Evolutionary conservation across 1,140 invertebrate species (phyloP).

Genomic region (Papilio polytes): DNA sequence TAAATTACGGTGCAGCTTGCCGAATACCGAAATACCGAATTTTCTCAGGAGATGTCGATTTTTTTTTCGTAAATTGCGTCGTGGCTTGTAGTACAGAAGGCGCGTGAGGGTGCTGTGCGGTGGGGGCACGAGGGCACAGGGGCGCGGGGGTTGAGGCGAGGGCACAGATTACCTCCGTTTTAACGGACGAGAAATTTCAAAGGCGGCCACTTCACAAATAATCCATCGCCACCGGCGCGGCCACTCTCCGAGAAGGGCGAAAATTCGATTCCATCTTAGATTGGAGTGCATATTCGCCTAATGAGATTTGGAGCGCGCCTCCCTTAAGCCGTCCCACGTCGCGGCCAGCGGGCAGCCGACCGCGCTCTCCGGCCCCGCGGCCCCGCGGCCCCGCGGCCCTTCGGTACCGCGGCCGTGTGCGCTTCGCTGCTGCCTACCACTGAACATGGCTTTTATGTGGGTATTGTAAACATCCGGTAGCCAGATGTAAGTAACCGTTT

Average conservation of each 20-base stretch:
- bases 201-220: conserved; percentile 81
- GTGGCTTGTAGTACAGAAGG: conserved; percentile 71
- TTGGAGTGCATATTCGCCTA: conserved; percentile 79
- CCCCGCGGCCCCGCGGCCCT: too few species aligned
- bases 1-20: conserved; percentile 76
- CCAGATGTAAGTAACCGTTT: too few species aligned
- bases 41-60: conserved; percentile 72
- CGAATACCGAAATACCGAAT: too few species aligned
- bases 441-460: background rate
- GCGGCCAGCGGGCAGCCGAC: conserved; percentile 28
- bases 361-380: background rate
- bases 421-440: background rate
- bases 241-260: conserved; percentile 58
- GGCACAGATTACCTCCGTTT: conserved; percentile 79
- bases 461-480: background rate
- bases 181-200: conserved; percentile 82
- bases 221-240: conserved; percentile 77
- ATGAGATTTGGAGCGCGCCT: conserved; percentile 60
- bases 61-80: conserved; percentile 68
- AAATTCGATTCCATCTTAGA: conserved; percentile 77
- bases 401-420: background rate
- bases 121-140: conserved; percentile 50
- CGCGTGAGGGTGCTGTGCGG: conserved; percentile 46
- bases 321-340: conserved; percentile 26
- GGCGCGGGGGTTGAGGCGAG: conserved; percentile 47